Conservation (phyloP, 2,113 vertebrate species). For the Aramus guarauna region DNA sequence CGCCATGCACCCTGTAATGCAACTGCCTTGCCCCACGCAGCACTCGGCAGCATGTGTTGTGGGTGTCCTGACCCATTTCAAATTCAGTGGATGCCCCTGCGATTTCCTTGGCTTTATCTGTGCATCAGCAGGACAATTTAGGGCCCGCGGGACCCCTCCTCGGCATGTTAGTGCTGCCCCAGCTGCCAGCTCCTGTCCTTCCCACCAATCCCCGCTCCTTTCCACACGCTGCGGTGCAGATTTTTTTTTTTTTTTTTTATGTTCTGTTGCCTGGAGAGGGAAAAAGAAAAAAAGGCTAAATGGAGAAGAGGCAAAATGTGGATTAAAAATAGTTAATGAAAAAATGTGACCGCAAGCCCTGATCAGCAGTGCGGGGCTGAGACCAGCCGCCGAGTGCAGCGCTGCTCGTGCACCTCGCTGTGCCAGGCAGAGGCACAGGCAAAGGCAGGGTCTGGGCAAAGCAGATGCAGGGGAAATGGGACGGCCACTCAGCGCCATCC, state of each 20-base stretch:
- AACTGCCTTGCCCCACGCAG: background rate
- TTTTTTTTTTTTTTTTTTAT: background rate
- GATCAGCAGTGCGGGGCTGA: background rate
- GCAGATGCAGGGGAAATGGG: rapidly evolving
- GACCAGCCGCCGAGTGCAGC: background rate
- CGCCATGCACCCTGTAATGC: rapidly evolving
- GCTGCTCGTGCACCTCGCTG: background rate
- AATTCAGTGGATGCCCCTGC: background rate
- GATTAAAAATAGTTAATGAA: slow-evolving; percentile 62
- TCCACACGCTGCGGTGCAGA: background rate
- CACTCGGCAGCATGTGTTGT: rapidly evolving
- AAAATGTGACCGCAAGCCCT: slow-evolving; percentile 30
- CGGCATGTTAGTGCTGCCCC: background rate
- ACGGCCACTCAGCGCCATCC: rapidly evolving
- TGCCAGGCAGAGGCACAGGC: background rate
- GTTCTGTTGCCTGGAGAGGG: slow-evolving; percentile 44
- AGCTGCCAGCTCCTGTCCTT: background rate
- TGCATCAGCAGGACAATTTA: background rate
- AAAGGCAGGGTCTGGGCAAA: background rate
- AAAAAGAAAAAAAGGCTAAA: background rate
- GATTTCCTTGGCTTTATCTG: background rate
- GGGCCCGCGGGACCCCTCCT: background rate
- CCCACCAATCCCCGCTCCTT: background rate
- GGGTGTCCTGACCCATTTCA: background rate
- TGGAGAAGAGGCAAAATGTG: background rate